Evolutionary conservation across 2,113 vertebrate genomes (phyloP).

Genomic region (Leuciscus idus): DNA sequence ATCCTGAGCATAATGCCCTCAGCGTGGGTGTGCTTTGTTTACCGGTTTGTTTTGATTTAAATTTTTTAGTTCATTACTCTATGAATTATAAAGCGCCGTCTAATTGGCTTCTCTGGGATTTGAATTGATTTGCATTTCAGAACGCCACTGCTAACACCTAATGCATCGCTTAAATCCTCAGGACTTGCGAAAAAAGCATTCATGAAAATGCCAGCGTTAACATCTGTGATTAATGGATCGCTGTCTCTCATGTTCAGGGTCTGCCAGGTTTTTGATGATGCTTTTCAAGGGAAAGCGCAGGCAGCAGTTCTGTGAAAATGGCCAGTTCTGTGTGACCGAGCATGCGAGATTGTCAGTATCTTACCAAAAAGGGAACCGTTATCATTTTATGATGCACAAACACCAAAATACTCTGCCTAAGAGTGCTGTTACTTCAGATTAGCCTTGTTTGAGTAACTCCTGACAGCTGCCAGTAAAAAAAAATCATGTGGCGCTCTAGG

Average conservation of each 20-base stretch:
- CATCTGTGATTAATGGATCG: conserved; percentile 7
- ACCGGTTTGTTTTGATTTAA: conserved; percentile 43
- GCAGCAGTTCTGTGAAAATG: conserved; percentile 30
- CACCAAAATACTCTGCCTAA: conserved; percentile 14
- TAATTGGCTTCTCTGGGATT: conserved; percentile 59
- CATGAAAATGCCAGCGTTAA: conserved; percentile 16
- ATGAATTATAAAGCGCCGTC: conserved; percentile 42
- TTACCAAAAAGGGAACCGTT: neutral
- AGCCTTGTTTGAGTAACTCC: neutral
- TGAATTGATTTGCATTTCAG: conserved; percentile 47
- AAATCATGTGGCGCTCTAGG: neutral
- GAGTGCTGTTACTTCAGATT: conserved; percentile 5
- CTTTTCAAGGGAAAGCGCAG: conserved; percentile 12
- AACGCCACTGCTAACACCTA: conserved; percentile 1
- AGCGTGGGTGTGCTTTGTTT: conserved; percentile 35
- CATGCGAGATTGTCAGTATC: neutral
- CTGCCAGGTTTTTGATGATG: conserved; percentile 31
- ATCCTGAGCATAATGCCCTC: conserved; percentile 15
- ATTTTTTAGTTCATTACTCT: conserved; percentile 47
- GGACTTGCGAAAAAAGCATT: neutral
- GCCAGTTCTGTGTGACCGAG: neutral
- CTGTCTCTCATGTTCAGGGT: conserved; percentile 37
- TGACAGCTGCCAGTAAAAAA: conserved; percentile 7
- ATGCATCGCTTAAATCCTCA: conserved; percentile 34
- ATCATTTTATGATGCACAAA: neutral